Percentiles rank a stretch among this genome's conserved stretches.
Evolutionary conservation across 2,113 vertebrate genomes (phyloP).

Genomic region (Leuciscus idus): DNA sequence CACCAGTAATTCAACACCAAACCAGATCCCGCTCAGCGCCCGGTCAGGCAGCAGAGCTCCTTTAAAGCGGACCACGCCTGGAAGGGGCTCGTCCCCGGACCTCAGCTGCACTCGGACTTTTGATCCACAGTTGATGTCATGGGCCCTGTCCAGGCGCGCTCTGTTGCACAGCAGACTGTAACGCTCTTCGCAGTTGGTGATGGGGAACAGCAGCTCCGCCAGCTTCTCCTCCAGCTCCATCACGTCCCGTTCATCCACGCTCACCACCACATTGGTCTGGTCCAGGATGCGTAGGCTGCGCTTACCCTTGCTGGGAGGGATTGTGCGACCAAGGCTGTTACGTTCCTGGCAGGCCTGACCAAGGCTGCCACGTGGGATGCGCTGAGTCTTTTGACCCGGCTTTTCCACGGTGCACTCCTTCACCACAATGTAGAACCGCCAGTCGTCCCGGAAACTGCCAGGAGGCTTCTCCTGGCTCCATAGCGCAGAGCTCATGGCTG

Average conservation of each 20-base stretch:
- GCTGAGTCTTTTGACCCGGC: slow-evolving; percentile 88
- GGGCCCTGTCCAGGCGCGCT: slow-evolving; percentile 82
- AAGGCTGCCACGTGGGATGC: slow-evolving; percentile 92
- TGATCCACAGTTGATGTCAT: slow-evolving; percentile 90
- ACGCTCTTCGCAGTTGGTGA: slow-evolving; percentile 96
- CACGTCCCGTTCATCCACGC: slow-evolving; percentile 92
- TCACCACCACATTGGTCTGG: slow-evolving; percentile 87
- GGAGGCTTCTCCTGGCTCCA: slow-evolving; percentile 96
- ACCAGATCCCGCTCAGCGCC: slow-evolving; percentile 91
- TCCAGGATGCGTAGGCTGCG: slow-evolving; percentile 93
- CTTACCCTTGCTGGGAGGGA: slow-evolving; percentile 91
- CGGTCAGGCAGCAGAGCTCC: slow-evolving; percentile 91
- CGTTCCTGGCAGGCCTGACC: slow-evolving; percentile 93
- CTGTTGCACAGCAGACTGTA: slow-evolving; percentile 88
- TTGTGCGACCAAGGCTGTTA: slow-evolving; percentile 84
- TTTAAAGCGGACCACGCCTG: slow-evolving; percentile 94
- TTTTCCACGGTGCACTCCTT: slow-evolving; percentile 94
- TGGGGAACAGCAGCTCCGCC: slow-evolving; percentile 93
- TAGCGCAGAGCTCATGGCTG: slow-evolving; percentile 92
- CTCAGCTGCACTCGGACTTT: slow-evolving; percentile 92
- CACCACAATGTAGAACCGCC: slow-evolving; percentile 91
- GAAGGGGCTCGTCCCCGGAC: slow-evolving; percentile 88
- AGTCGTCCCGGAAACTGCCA: slow-evolving; percentile 91
- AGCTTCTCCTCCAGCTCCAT: slow-evolving; percentile 90
- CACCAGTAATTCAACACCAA: slow-evolving; percentile 97